Conservation (phyloP, 2,797 vertebrate species). For the Cryptoblepharus egeriae region DNA sequence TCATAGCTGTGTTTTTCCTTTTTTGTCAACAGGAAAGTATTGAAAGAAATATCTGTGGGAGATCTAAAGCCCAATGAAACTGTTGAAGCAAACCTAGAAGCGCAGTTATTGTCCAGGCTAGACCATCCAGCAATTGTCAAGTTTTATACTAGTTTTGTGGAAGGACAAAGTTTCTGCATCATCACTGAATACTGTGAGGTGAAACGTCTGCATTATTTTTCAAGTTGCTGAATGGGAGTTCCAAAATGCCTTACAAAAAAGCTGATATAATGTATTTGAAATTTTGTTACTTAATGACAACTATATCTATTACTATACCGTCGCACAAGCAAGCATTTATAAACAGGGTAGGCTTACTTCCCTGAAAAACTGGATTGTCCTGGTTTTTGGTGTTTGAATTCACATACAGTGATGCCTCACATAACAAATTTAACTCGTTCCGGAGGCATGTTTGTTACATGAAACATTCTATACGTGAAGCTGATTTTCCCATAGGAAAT, state of each 20-base stretch:
- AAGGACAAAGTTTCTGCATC: slow-evolving; percentile 85
- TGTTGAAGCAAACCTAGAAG: slow-evolving; percentile 84
- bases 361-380: too few species aligned
- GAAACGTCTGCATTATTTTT: slow-evolving; percentile 53
- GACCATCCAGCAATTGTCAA: slow-evolving; percentile 86
- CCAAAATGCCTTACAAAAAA: slow-evolving; percentile 24
- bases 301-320: neutral
- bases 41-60: slow-evolving; percentile 85
- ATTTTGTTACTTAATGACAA: slow-evolving; percentile 4
- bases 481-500: too few species aligned
- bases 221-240: neutral
- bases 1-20: slow-evolving; percentile 6
- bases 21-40: slow-evolving; percentile 79
- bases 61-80: slow-evolving; percentile 85
- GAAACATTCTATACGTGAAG: too few species aligned
- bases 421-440: too few species aligned
- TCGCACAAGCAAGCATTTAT: slow-evolving; percentile 14
- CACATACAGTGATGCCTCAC: too few species aligned
- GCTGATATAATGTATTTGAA: neutral
- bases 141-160: slow-evolving; percentile 87
- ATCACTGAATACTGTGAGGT: slow-evolving; percentile 91
- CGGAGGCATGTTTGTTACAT: too few species aligned
- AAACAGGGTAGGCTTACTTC: too few species aligned
- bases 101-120: slow-evolving; percentile 85
- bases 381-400: too few species aligned